Base-by-base conservation (phyloP, 2,888 invertebrate species). In the Latrodectus hesperus region DNA sequence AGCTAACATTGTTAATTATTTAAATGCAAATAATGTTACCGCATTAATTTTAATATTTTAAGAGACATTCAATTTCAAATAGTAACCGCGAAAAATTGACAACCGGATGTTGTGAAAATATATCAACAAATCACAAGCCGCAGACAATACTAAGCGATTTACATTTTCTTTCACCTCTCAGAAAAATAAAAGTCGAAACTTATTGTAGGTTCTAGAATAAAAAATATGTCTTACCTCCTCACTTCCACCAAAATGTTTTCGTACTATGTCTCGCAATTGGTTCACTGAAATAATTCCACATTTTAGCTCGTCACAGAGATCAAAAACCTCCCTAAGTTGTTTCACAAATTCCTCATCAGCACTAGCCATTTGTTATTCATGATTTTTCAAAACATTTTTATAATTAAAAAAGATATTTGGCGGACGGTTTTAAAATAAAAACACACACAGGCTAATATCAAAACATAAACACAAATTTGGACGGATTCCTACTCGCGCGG, bases 261-360 rank as follows among this genome's bases (percentile, higher is more conserved):
- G 51, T 9, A 88, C 87, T 38, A 89, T 82, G 17, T 89, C 88
- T 52, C 74, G 73, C 76, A 89, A 68, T 68, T 89, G 89, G 38
- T 88, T 79, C 51, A 89, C 82, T 64, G 89, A 87, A 64, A 89
- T 86, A 73, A 84, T 88, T 14, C 89, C 89, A 55, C 88, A 88
- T 85, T 88, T 88, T 60, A 88, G 53, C 49, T 85, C 83, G 67
- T 89, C 89, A 52, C 89, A 89, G 49, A 89, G 79, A 73, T 89
- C 89, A 60, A 89, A 89, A 64, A 89, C 89, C 72, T 81, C 88
- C 49, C 89, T 76, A 22, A 89, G 82, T 60, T 89, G 87, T 65
- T 80, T 80, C 49, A 88, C 79, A 60, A 88, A 88, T 80, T 88
- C 84, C 76, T 88, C 84, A 84, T 88, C 88, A 14, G 88, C 79